A percentile compares a stretch with the other conserved stretches of the same genome.
phyloP scores from a whole-genome alignment of 35 echinoderm and acorn worm genomes.

The Chiridota heheva region DNA sequence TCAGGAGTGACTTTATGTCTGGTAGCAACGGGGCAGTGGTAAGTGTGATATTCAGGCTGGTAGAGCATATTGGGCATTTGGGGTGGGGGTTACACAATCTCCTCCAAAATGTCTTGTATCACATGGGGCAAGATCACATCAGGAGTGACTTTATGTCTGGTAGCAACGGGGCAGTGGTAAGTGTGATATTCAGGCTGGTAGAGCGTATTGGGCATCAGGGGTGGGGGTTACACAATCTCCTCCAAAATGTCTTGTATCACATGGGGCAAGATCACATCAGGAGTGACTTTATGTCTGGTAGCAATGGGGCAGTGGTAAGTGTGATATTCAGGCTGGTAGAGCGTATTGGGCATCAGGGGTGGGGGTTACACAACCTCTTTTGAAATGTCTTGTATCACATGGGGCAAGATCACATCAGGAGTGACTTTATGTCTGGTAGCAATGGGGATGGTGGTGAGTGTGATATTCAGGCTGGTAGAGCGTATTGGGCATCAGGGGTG shows the following conservation, averaged over 20 bases:
- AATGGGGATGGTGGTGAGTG: conserved; percentile 84
- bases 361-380: conserved; percentile 59
- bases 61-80: too few relatives aligned
- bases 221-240: too few relatives aligned
- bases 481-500: too few relatives aligned
- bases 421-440: conserved; percentile 69
- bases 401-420: conserved; percentile 69
- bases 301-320: conserved; percentile 81
- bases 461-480: too few relatives aligned
- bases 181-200: neutral
- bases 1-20: conserved; percentile 71
- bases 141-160: conserved; percentile 76
- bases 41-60: conserved; percentile 1
- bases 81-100: too few relatives aligned
- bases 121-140: conserved; percentile 70
- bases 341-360: conserved; percentile 54
- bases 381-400: conserved; percentile 63
- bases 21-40: conserved; percentile 84
- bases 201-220: too few relatives aligned
- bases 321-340: neutral
- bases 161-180: conserved; percentile 78
- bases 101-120: conserved; percentile 65
- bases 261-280: conserved; percentile 74
- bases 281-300: conserved; percentile 71
- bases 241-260: conserved; percentile 67